Evolutionary conservation across 2,113 vertebrate species (phyloP).

Genomic region (Poeciliopsis occidentalis): DNA sequence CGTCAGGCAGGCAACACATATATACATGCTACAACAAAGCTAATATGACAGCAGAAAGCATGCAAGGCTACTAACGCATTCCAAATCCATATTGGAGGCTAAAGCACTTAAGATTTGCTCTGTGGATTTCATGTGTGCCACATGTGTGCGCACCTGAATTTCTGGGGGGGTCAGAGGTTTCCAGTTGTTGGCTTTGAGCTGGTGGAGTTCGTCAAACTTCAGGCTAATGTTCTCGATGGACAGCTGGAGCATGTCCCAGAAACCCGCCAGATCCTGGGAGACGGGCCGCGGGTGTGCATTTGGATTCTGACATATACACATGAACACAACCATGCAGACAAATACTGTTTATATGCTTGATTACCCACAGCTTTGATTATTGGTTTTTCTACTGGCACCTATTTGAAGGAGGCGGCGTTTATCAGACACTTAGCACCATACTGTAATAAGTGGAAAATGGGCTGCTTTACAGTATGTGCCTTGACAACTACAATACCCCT

Average conservation of each 20-base stretch:
- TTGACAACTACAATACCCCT: not conserved
- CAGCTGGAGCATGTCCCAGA: conserved; percentile 99
- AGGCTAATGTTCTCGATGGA: conserved; percentile 99
- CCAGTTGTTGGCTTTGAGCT: conserved; percentile 99
- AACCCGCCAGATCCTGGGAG: conserved; percentile 98
- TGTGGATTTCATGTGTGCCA: not conserved
- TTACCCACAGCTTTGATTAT: not conserved
- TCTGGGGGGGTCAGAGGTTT: conserved; percentile 95
- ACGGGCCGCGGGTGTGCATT: conserved; percentile 91
- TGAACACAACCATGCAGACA: conserved; percentile 17
- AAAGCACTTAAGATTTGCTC: not conserved
- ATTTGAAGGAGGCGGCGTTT: not conserved
- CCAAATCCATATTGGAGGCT: conserved; percentile 23
- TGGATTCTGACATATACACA: conserved; percentile 84
- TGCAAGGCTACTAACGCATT: conserved; percentile 59
- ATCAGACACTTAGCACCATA: not conserved
- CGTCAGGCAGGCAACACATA: conserved; percentile 58
- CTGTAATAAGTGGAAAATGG: not conserved
- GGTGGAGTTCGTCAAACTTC: conserved; percentile 99
- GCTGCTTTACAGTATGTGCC: not conserved
- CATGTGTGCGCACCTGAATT: conserved; percentile 86
- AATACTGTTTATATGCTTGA: not conserved
- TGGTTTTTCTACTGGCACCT: not conserved
- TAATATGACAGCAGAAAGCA: conserved; percentile 30
- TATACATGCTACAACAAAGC: conserved; percentile 59